Percentiles rank a stretch among this genome's conserved stretches.
Conservation (phyloP, 1,140 invertebrate genomes). For the Drosophila triauraria region DNA sequence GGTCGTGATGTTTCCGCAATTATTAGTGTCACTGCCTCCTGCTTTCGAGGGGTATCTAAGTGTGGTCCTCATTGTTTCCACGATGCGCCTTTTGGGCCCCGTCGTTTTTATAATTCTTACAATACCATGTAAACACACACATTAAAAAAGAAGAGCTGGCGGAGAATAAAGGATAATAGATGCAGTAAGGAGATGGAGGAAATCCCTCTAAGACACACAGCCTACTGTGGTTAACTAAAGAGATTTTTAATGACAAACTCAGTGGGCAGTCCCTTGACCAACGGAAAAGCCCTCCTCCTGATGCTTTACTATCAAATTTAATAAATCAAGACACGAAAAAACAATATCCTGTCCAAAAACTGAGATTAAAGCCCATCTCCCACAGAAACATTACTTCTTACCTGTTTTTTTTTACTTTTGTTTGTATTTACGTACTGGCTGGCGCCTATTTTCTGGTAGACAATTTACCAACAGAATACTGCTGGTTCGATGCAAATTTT, state of each 20-base stretch:
- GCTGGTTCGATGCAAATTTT: constrained; percentile 30
- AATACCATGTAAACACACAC: constrained; percentile 49
- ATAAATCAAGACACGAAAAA: not conserved
- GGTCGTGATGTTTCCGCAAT: constrained; percentile 77
- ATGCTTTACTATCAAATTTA: no score
- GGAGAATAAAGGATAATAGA: constrained; percentile 25
- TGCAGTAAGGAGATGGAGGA: constrained; percentile 17
- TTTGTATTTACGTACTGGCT: constrained; percentile 18
- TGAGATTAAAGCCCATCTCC: not conserved
- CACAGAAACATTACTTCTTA: not conserved
- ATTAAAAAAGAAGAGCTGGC: constrained; percentile 14
- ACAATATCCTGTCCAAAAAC: not conserved
- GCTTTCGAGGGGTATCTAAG: constrained; percentile 67
- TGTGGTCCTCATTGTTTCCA: constrained; percentile 73
- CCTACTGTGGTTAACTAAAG: not conserved
- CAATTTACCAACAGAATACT: constrained; percentile 21
- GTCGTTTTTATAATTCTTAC: constrained; percentile 76
- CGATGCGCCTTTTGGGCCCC: constrained; percentile 75
- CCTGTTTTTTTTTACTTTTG: constrained; percentile 9
- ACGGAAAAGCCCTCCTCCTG: not conserved
- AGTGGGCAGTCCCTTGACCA: not conserved
- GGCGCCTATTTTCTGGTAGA: constrained; percentile 1
- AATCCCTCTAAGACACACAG: constrained; percentile 12
- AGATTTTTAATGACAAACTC: constrained; percentile 3
- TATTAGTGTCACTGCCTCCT: constrained; percentile 64